Evolutionary conservation across 2,888 invertebrate species (phyloP).

Genomic region (Panopea generosa): DNA sequence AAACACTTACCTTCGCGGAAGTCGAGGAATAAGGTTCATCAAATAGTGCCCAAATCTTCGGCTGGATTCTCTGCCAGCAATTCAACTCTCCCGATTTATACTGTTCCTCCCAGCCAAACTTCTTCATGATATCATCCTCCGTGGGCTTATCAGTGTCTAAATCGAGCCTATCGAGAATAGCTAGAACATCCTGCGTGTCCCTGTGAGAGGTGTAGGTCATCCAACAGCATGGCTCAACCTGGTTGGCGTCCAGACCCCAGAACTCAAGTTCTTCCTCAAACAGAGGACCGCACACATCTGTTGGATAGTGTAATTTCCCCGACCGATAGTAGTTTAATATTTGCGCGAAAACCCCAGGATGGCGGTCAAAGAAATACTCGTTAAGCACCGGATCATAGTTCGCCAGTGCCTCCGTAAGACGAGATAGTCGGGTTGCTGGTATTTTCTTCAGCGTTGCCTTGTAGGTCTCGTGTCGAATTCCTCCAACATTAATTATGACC

Average conservation of each 20-base stretch:
- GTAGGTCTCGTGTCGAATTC: slow-evolving; percentile 94
- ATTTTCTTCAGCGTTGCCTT: slow-evolving; percentile 96
- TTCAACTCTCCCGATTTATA: slow-evolving; percentile 85
- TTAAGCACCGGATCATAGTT: slow-evolving; percentile 99
- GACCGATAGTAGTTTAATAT: slow-evolving; percentile 98
- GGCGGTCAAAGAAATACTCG: slow-evolving; percentile 99
- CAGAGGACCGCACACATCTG: slow-evolving; percentile 99
- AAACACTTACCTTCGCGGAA: slow-evolving; percentile 95
- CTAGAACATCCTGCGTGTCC: slow-evolving; percentile 99
- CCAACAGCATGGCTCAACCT: slow-evolving; percentile 99
- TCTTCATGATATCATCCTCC: slow-evolving; percentile 98
- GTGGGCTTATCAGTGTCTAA: slow-evolving; percentile 98
- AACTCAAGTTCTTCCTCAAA: slow-evolving; percentile 99
- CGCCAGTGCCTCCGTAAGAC: slow-evolving; percentile 97
- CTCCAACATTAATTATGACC: slow-evolving; percentile 98
- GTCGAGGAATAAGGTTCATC: slow-evolving; percentile 99
- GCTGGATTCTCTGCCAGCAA: slow-evolving; percentile 97
- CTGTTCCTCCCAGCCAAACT: slow-evolving; percentile 90
- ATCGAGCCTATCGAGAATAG: slow-evolving; percentile 98
- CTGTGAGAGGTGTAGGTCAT: slow-evolving; percentile 97
- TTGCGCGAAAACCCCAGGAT: slow-evolving; percentile 98
- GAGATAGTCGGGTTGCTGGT: slow-evolving; percentile 96
- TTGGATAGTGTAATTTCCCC: slow-evolving; percentile 99
- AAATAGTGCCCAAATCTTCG: slow-evolving; percentile 99
- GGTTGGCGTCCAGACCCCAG: slow-evolving; percentile 99